Evolutionary conservation across 64 coral and sea anemone genomes (phyloP), one percentile per base, ranked within the genome.

Genomic region (Montipora foliosa): DNA sequence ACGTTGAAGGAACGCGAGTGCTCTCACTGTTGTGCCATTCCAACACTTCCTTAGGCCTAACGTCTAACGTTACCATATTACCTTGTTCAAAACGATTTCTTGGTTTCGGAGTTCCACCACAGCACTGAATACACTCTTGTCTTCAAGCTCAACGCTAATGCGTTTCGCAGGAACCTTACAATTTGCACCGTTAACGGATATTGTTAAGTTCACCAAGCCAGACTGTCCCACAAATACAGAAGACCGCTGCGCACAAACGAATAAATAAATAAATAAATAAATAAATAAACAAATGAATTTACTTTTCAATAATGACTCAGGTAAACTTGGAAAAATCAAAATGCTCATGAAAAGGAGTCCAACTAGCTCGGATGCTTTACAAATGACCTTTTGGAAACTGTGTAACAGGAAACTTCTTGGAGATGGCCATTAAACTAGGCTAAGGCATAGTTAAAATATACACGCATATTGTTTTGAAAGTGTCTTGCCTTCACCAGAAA

Each of bases 81-180:
- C 87, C 87, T 78, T 89, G 21, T 62, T 67, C 0, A 89, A 67
- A 60, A 79, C 20, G 5, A 89, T 75, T 3, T 87, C 83, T 8
- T 87, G 67, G 7, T 93, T 79, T 20, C n/a, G 5, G n/a, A 77
- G 50, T 64, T 53, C 75, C 8, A 93, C 73, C 3, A 93, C 84
- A 46, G 9, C 84, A 61, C 92, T 93, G 6, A 93, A 81, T 19
- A 93, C 92, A 12, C 19, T 88, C 60, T 72, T 64, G 48, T 93
- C 92, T 3, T 93, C 78, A 16, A 93, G 25, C 5, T 70, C 12
- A 16, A 87, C 9, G 16, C 73, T 61, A 60, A 51, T 14, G 16
- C 57, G 50, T 16, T 76, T 89, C 72, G 77, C 76, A 2, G 5
- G 44, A 6, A 52, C 50, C 3, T 77, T 89, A 7, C 82, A 86